Base-by-base conservation (phyloP, 1,140 invertebrate species). In the Leptinotarsa defecta region DNA sequence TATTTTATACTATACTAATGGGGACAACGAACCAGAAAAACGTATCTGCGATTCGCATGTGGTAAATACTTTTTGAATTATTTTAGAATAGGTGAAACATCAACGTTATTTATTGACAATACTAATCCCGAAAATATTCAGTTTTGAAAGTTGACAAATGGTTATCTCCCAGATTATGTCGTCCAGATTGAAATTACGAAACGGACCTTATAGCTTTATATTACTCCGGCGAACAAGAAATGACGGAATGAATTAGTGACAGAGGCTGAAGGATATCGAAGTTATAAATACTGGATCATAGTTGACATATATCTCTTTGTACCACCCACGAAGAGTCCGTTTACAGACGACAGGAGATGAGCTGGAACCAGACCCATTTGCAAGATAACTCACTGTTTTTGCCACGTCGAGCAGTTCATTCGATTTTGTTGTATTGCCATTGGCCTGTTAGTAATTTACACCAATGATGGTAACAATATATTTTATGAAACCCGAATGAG, bases 281-380 rank as follows among this genome's bases (percentile, higher is more conserved):
- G 76, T 77, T 77, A 77, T 77, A 77, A 77, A 77, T 77, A 74
- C 74, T 74, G 76, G 73, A 77, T 77, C 76, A 77, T 77, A 74
- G 76, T 48, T 74, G 68, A 64, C 69, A 57, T 48, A 19, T 22
- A 22, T 5, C 57, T 52, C 48, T 71, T 67, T 69, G 69, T 73
- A 52, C 76, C 76, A 77, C 76, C 76, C 76, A 77, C 76, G 76
- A 75, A 24, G 76, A 65, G 65, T 71, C 24, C 22, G 70, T 49
- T 67, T 43, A 27, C 43, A 48, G 68, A 70, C 48, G 68, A 48
- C 70, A 52, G 61, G 70, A 71, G 52, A 57, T 57, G 52, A 57
- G 15, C 1, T 19, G 15, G 17, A 57, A 57, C 57, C 70, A 24
- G 70, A 75, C 52, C 76, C 67, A 77, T 77, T 77, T 76, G 63